Percentiles rank a stretch among this genome's conserved stretches.
Conservation (phyloP, 2,113 vertebrate genomes). For the Nettapus auritus region DNA sequence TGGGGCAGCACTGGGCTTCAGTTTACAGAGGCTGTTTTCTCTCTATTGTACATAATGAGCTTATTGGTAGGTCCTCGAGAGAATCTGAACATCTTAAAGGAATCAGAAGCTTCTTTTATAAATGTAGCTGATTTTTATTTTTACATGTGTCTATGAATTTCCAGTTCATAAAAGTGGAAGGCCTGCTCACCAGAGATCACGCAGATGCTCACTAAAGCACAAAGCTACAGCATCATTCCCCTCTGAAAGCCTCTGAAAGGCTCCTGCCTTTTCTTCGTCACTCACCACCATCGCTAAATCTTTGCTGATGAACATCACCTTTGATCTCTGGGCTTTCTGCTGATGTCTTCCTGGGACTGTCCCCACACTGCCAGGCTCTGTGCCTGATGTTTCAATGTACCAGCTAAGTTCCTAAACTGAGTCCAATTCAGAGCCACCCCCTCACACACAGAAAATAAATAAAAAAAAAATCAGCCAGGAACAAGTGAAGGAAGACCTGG, state of each 20-base stretch:
- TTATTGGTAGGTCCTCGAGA: not conserved
- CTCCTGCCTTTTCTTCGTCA: not conserved
- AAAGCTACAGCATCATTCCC: not conserved
- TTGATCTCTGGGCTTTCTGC: not conserved
- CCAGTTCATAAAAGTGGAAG: not conserved
- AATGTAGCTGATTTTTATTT: not conserved
- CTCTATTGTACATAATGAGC: not conserved
- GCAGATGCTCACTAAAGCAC: not conserved
- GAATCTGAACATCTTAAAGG: not conserved
- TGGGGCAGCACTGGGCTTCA: not conserved
- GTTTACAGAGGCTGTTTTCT: not conserved
- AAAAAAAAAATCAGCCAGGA: not conserved
- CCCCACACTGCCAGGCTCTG: not conserved
- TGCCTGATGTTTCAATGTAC: not conserved
- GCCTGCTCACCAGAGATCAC: not conserved
- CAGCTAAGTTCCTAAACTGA: not conserved
- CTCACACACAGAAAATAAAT: not conserved
- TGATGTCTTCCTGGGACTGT: not conserved
- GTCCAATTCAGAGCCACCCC: not conserved
- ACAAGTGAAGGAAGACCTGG: not conserved
- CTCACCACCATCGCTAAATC: not conserved
- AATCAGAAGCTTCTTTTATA: not conserved
- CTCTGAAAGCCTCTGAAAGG: too few species aligned
- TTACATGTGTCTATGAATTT: not conserved
- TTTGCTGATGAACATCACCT: not conserved